Base-by-base conservation (phyloP, 1,140 invertebrate genomes). In the Drosophila elegans region DNA sequence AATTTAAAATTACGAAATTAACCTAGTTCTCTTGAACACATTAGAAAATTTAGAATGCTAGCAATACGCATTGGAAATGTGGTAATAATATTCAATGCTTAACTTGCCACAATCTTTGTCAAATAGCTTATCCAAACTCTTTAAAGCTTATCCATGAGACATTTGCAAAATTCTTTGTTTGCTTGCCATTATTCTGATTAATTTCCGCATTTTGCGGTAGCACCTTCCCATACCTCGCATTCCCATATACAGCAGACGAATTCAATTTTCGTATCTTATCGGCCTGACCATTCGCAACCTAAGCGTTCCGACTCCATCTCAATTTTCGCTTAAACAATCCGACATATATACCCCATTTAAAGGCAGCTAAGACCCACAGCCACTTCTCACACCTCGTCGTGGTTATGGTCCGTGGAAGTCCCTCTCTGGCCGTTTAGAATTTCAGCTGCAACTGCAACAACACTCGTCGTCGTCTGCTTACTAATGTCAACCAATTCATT, bases 401-500 rank as follows among this genome's bases (percentile, higher is more conserved):
- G 45, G 57, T 61, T 32, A 54, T 42, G 49, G 46, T 55, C 54
- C 32, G 39, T 29, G 13, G 25, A 25, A 36, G 21, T 9, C 49
- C 10, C 36, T 25, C 49, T 4, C 49, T 4, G 34, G 38, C 74
- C 72, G 80, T 82, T 68, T 86, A 88, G 64, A 79, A 83, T 86
- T 86, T 86, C 84, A 76, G 51, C 54, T 84, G 59, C 53, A 71
- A 56, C 52, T 54, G 59, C 53, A 74, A 57, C 66, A 75, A 63
- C 76, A 53, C 42, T 68, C 29, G 29, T 73, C 78, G 74, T 71
- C 78, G 74, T 71, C 80, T 51, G 71, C 76, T 69, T 71, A 83
- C 76, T 88, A 86, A 86, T 86, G 82, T 86, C 82, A 86, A 86
- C 79, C 83, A 86, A 86, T 86, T 86, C 83, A 86, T 86, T 86